These are phyloP conservation scores for Odontamblyopus rebecca DNA, from an alignment of 2,797 vertebrate species.

Conservation along the genomic window DNA sequence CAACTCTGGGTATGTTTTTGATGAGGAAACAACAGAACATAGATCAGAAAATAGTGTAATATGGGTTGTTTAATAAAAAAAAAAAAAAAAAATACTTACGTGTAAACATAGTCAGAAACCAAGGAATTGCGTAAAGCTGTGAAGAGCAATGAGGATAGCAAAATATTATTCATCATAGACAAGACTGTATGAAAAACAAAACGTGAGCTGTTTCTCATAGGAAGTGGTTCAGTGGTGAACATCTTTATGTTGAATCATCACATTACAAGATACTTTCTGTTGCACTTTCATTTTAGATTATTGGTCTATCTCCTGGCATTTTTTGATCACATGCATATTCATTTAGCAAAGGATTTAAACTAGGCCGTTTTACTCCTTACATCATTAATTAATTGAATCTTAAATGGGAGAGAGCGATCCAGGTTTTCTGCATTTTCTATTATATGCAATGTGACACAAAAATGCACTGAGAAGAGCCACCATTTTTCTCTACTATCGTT, in stretches of 20 bases:
- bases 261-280: neutral
- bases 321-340: no score
- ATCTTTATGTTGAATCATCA: neutral
- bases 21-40: no score
- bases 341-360: no score
- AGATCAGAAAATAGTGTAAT: no score
- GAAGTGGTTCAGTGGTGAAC: neutral
- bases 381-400: neutral
- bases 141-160: neutral
- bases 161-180: neutral
- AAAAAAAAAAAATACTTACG: conserved; percentile 2
- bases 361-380: neutral
- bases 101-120: conserved; percentile 14
- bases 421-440: no score
- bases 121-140: conserved; percentile 16
- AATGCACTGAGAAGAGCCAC: neutral
- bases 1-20: no score
- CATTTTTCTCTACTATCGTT: neutral
- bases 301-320: neutral
- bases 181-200: neutral
- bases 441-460: no score
- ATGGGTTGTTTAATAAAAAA: neutral
- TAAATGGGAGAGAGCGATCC: no score
- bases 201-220: neutral
- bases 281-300: neutral